Base-by-base conservation (phyloP, 2,888 invertebrate genomes). In the Sepiola atlantica region DNA sequence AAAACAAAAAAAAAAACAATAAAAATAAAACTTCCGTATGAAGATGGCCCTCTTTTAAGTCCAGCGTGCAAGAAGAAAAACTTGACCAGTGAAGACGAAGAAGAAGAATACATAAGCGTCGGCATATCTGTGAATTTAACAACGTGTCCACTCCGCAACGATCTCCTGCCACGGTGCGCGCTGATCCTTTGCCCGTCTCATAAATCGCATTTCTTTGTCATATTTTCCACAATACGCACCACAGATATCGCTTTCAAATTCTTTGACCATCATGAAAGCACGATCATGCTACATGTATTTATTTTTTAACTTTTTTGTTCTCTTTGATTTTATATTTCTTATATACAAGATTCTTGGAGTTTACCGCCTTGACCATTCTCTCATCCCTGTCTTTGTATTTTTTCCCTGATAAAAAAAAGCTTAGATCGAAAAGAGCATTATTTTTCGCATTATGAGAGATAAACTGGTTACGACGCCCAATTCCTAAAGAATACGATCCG, bases 201-300 rank as follows among this genome's bases (percentile, higher is more conserved):
- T 77, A 77, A 77, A 77, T n/a, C n/a, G 14, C 32, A n/a, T 77
- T n/a, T 77, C 77, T 77, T 77, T 77, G 77, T 77, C n/a, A 77
- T 77, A 77, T 77, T 77, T 77, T 77, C 77, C 45, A 77, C 77
- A 77, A n/a, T 77, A 32, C 77, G 77, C 77, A 12, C 16, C n/a
- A 14, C 32, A 77, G 77, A n/a, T 77, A 77, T 77, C 32, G n/a
- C 77, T 77, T 77, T 77, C 32, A 77, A 77, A 77, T n/a, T 77
- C 77, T 77, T 77, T 77, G n/a, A n/a, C 77, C 77, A 77, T 77
- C 77, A 77, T 77, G n/a, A 28, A 77, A n/a, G n/a, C n/a, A 55
- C 61, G 24, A 10, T 61, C 24, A 77, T n/a, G 3, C 77, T 45
- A 45, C 14, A 32, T n/a, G n/a, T 16, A n/a, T n/a, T 32, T 32